Conservation (phyloP, 2,113 vertebrate species). For the Anolis sagrei region DNA sequence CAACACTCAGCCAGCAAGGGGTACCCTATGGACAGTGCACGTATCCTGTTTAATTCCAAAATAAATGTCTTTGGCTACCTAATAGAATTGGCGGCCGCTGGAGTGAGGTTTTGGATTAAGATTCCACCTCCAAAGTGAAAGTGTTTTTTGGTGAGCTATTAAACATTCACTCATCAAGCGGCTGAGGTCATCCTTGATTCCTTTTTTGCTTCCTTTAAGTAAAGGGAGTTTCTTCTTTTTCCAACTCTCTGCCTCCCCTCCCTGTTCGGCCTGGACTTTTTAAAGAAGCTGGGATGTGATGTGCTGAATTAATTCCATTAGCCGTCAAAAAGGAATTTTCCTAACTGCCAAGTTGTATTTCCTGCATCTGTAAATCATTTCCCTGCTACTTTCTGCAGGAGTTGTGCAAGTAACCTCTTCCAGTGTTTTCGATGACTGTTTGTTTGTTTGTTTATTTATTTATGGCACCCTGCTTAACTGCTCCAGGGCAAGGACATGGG, state of each 20-base stretch:
- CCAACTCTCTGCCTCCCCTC: not conserved
- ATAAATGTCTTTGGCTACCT: conserved; percentile 11
- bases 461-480: conserved; percentile 52
- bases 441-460: conserved; percentile 47
- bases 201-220: conserved; percentile 19
- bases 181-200: conserved; percentile 28
- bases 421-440: conserved; percentile 54
- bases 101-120: conserved; percentile 13
- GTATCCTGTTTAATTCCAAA: not conserved
- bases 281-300: conserved; percentile 28
- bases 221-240: not conserved
- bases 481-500: conserved; percentile 39
- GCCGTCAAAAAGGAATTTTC: conserved; percentile 59
- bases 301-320: conserved; percentile 64
- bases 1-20: not conserved
- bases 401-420: conserved; percentile 73
- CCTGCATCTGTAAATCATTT: conserved; percentile 71
- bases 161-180: conserved; percentile 19
- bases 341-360: conserved; percentile 65
- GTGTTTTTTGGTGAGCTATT: conserved; percentile 28
- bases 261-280: not conserved
- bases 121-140: conserved; percentile 33
- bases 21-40: fast-evolving
- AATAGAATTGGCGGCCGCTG: conserved; percentile 19
- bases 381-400: conserved; percentile 50